Percentiles rank a stretch among this genome's conserved stretches.
Conservation (phyloP, 2,888 invertebrate species). For the Eupithecia inturbata region DNA sequence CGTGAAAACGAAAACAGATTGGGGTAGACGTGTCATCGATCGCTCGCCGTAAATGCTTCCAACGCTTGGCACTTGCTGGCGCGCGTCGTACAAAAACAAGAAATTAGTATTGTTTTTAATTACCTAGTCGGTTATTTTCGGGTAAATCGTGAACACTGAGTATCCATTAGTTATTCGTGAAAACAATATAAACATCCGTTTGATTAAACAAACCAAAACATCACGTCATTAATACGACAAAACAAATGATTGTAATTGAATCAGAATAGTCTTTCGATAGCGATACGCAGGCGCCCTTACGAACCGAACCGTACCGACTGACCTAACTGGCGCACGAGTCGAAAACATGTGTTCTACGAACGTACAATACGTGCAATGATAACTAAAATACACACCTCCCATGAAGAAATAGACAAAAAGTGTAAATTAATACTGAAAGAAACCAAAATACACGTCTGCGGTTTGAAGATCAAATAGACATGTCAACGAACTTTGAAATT, state of each 20-base stretch:
- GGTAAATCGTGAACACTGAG: too few relatives aligned
- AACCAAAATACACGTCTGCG: constrained; percentile 22
- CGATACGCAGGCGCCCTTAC: constrained; percentile 63
- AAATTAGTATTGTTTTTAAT: constrained; percentile 57
- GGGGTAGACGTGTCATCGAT: constrained; percentile 78
- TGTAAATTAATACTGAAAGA: constrained; percentile 35
- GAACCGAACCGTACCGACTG: constrained; percentile 68
- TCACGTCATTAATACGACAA: constrained; percentile 36
- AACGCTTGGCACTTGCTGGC: constrained; percentile 74
- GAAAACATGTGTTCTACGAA: constrained; percentile 60
- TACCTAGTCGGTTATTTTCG: constrained; percentile 58
- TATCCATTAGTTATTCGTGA: not conserved
- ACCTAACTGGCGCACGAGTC: constrained; percentile 59
- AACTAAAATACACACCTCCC: constrained; percentile 77
- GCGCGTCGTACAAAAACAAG: constrained; percentile 67
- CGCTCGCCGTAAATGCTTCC: constrained; percentile 65
- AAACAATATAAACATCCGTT: constrained; percentile 4
- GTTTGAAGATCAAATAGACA: constrained; percentile 50
- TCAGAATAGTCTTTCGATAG: constrained; percentile 37
- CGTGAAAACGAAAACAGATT: constrained; percentile 55
- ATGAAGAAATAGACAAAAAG: constrained; percentile 63
- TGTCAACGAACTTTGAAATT: constrained; percentile 45
- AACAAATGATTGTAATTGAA: constrained; percentile 32
- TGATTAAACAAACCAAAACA: not conserved
- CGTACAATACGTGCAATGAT: constrained; percentile 71